These are phyloP conservation scores for Hirtodrosophila histrioides DNA, from an alignment of 2,888 invertebrate genomes.

Conservation along the genomic window DNA sequence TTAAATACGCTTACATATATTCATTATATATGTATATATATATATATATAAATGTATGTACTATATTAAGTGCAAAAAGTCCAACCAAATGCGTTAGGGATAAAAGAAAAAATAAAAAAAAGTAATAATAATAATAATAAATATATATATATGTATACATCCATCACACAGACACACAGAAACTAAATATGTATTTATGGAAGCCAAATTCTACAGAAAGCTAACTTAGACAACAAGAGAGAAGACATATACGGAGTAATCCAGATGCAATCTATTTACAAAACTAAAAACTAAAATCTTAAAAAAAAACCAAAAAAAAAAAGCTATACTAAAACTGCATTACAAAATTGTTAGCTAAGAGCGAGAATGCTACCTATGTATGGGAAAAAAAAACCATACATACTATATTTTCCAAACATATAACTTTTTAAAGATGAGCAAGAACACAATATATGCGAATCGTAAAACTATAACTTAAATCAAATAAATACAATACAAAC, in stretches of 20 bases:
- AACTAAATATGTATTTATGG: constrained; percentile 58
- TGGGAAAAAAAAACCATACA: constrained; percentile 12
- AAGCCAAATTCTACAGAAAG: constrained; percentile 50
- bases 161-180: constrained; percentile 6
- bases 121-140: neutral
- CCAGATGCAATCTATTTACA: constrained; percentile 75
- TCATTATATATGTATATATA: constrained; percentile 26
- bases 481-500: constrained; percentile 8
- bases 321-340: constrained; percentile 7
- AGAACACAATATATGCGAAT: constrained; percentile 23
- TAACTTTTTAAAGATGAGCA: constrained; percentile 6
- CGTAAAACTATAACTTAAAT: constrained; percentile 3
- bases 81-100: constrained; percentile 51
- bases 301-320: constrained; percentile 9
- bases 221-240: constrained; percentile 5
- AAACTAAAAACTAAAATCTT: constrained; percentile 21
- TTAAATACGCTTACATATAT: constrained; percentile 18
- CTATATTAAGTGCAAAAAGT: constrained; percentile 64
- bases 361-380: neutral
- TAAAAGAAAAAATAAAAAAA: constrained; percentile 6
- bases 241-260: constrained; percentile 41
- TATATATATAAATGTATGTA: constrained; percentile 29
- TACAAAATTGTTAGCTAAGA: constrained; percentile 14
- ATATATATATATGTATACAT: constrained; percentile 11
- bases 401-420: constrained; percentile 33